Percentiles rank a stretch among this genome's conserved stretches.
These are phyloP conservation scores for Drosophila vallismaia DNA, from an alignment of 2,888 invertebrate species.

Conservation along the genomic window DNA sequence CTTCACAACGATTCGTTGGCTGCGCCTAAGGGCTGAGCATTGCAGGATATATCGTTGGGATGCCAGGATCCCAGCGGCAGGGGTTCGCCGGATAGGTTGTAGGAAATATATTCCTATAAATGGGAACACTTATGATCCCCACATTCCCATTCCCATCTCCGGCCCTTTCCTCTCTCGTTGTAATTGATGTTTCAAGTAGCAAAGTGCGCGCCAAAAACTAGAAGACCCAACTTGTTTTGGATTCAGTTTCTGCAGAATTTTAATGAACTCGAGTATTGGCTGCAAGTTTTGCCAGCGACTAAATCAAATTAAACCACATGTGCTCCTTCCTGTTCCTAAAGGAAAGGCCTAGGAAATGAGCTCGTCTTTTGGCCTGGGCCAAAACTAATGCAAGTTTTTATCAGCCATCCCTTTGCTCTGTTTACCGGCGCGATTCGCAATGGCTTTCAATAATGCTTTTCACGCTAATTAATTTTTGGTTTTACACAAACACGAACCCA, in stretches of 20 bases:
- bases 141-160: not conserved
- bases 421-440: conserved; percentile 46
- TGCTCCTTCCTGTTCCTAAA: conserved; percentile 22
- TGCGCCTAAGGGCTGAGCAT: conserved; percentile 68
- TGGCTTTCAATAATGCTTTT: conserved; percentile 78
- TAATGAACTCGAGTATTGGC: conserved; percentile 68
- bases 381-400: conserved; percentile 76
- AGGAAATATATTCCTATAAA: conserved; percentile 47
- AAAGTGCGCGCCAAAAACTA: conserved; percentile 72
- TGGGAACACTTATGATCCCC: conserved; percentile 22
- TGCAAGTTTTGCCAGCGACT: conserved; percentile 73
- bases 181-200: conserved; percentile 80
- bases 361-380: conserved; percentile 40
- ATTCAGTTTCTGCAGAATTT: conserved; percentile 76
- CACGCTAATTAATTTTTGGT: conserved; percentile 82
- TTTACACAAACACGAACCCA: conserved; percentile 47
- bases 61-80: not conserved
- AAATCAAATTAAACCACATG: conserved; percentile 73
- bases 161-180: conserved; percentile 45
- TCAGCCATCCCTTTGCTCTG: conserved; percentile 3
- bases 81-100: conserved; percentile 31
- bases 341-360: conserved; percentile 62
- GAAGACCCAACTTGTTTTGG: conserved; percentile 68
- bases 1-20: conserved; percentile 71
- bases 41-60: conserved; percentile 29